Evolutionary conservation across 2,113 vertebrate genomes (phyloP), one percentile per base, ranked within the genome.

Genomic region (Asarcornis scutulata): DNA sequence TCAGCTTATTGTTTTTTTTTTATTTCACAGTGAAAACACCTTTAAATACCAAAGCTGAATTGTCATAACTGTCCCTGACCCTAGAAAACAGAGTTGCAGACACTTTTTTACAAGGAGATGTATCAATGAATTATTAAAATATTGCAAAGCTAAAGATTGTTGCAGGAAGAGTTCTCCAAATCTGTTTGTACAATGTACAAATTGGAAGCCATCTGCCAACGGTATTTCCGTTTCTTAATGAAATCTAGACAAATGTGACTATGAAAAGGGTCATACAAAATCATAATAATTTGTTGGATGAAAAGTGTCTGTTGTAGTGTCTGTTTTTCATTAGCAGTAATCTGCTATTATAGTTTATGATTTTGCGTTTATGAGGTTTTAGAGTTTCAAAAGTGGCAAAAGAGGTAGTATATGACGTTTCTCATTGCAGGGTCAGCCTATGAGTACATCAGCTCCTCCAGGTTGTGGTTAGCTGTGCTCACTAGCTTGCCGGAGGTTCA

Each of bases 401-500:
- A 96, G 96, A 89, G 53, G 46, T 67, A n/a, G 88, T 50, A 11
- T 44, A 80, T 17, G 34, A 71, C 93, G 73, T 86, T 95, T 95
- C 89, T 88, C 92, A 31, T 69, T 77, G 46, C 74, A 84, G 69
- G 48, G 44, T 79, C 87, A 85, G 89, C 38, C 60, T 91, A 78
- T 60, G 80, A 90, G 60, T 52, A 60, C 81, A 80, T 95, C 85
- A 73, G 69, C 92, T 93, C 71, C 72, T 91, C 64, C 29, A 38
- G 8, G 76, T 72, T 69, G 38, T 69, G 73, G 88, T 93, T 87
- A 91, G 75, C 82, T 77, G 27, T 88, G 66, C 53, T 91, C 85
- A 84, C 82, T 83, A 55, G 23, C 53, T 97, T 95, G 87, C 82
- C 93, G 96, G 94, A 59, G 66, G 48, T 93, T 50, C 4, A 14